A percentile compares a stretch with the other conserved stretches of the same genome.
phyloP scores from a whole-genome alignment of 2,888 invertebrate genomes.

The Stictocephala bisonia region DNA sequence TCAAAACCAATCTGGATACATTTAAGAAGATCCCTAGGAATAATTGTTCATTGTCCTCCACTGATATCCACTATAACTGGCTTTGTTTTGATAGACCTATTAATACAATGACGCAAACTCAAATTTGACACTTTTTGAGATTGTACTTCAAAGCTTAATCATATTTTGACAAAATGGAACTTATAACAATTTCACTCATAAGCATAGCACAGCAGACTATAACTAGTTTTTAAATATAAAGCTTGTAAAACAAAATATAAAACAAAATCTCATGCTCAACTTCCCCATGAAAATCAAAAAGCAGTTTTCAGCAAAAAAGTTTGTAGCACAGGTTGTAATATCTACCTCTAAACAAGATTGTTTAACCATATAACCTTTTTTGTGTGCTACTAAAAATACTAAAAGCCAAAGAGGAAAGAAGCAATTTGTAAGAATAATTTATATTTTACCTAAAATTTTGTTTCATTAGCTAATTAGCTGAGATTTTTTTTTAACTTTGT shows the following conservation, averaged over 20 bases:
- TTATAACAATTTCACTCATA: constrained; percentile 19
- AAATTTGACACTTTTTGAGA: too few species aligned
- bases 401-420: constrained; percentile 50
- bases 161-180: neutral
- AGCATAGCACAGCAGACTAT: neutral
- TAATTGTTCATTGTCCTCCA: too few species aligned
- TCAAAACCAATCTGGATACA: too few species aligned
- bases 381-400: constrained; percentile 45
- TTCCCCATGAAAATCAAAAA: constrained; percentile 48
- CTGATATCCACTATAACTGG: too few species aligned
- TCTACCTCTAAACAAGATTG: constrained; percentile 41
- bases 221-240: constrained; percentile 19
- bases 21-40: too few species aligned
- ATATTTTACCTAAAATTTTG: neutral
- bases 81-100: too few species aligned
- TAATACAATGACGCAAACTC: too few species aligned
- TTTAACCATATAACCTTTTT: constrained; percentile 37
- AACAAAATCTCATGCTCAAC: constrained; percentile 49
- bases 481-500: too few species aligned
- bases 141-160: constrained; percentile 18
- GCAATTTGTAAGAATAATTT: neutral
- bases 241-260: constrained; percentile 39
- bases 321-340: constrained; percentile 35
- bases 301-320: constrained; percentile 36
- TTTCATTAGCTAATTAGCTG: too few species aligned